Evolutionary conservation across 2,888 invertebrate species (phyloP), one percentile per base, ranked within the genome.

Genomic region (Tricholauxania praeusta): DNA sequence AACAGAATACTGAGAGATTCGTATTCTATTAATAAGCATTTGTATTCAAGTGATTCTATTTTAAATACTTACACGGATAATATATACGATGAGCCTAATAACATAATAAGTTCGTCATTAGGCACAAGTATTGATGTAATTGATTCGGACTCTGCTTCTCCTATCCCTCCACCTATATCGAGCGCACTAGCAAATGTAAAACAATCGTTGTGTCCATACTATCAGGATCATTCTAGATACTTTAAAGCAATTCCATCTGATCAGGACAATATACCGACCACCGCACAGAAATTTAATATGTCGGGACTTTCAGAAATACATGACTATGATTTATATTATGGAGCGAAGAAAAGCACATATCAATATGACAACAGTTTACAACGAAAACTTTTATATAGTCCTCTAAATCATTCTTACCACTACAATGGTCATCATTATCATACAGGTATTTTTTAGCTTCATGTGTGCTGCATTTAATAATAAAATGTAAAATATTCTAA

Each of bases 1-100:
- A 65, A 64, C 48, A 79, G 76, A 73, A 77, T 79, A 22, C 78
- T 83, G 4, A 85, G 82, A 75, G 86, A 85, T 49, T 81, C 85
- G 72, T 86, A 85, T 78, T 82, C 83, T 62, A 79, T 82, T 53
- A 85, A 83, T 66, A 84, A 84, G 78, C 84, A 86, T 77, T 79
- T 87, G 55, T 87, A 87, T 72, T 84, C 87, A 15, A 87, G 87
- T 76, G 87, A 87, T 77, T 87, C 87, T 10, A 83, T 87, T 74
- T 79, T 87, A 62, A 87, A 86, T 76, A 82, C 81, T 72, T 83
- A 83, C 59, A 84, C 82, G 72, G 86, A 87, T 75, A 87, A 87
- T 73, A 87, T 88, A 39, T 87, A 87, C 72, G 88, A 87, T 76
- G 87, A 87, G 74, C 88, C 88, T 28, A 87, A 87, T 75, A 85